Conservation (phyloP, 64 coral and sea anemone species). For the Montipora cactus region DNA sequence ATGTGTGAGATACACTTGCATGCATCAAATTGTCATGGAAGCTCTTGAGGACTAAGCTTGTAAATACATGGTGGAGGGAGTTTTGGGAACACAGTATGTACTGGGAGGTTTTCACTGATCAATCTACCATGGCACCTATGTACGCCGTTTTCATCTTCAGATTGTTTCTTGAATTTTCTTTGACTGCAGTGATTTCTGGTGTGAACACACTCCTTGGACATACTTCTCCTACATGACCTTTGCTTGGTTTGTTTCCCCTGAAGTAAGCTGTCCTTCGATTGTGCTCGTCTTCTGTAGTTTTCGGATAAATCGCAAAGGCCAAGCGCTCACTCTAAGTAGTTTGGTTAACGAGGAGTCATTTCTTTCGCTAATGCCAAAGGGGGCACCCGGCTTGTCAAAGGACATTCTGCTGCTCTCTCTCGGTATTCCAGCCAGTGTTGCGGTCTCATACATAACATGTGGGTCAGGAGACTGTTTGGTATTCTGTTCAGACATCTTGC, state of each 20-base stretch:
- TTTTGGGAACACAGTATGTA: slow-evolving; percentile 25
- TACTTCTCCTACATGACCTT: not conserved
- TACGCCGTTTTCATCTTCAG: not conserved
- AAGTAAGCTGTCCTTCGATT: not conserved
- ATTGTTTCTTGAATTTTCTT: slow-evolving; percentile 22
- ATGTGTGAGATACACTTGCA: slow-evolving; percentile 44
- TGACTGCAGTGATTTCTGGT: slow-evolving; percentile 5
- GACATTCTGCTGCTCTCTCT: slow-evolving; percentile 4
- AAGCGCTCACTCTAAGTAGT: slow-evolving; percentile 55
- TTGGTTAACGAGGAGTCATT: slow-evolving; percentile 26
- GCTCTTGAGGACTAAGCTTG: slow-evolving; percentile 36
- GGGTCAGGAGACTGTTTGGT: not conserved
- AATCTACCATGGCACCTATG: not conserved
- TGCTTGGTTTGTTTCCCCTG: not conserved
- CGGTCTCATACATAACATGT: slow-evolving; percentile 10
- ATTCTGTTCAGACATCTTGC: no score
- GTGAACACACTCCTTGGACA: not conserved
- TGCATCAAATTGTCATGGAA: slow-evolving; percentile 62
- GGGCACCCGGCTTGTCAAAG: slow-evolving; percentile 12
- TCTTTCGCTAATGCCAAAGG: not conserved
- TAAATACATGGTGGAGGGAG: slow-evolving; percentile 32
- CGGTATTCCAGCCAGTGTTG: slow-evolving; percentile 18
- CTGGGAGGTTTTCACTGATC: slow-evolving; percentile 39
- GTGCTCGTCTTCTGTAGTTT: slow-evolving; percentile 33
- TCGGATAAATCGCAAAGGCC: slow-evolving; percentile 30